Evolutionary conservation across 1,140 invertebrate species (phyloP).

Genomic region (Drosophila teissieri): DNA sequence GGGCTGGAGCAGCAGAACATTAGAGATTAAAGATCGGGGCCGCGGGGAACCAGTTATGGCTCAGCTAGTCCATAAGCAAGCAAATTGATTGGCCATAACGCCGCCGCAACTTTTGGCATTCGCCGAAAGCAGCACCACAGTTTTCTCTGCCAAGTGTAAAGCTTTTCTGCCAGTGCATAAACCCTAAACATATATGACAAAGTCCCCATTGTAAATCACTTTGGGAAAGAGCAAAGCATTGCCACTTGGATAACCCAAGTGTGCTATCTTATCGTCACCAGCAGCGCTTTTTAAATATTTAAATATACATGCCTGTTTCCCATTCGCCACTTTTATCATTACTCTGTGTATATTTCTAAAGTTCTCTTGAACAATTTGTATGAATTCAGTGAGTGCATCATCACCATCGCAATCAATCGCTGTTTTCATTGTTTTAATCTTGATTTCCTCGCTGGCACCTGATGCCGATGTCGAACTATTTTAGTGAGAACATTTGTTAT

Average conservation of each 20-base stretch:
- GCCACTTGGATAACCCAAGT: slow-evolving; percentile 1
- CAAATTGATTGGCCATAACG: slow-evolving; percentile 40
- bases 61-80: slow-evolving; percentile 20
- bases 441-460: background rate
- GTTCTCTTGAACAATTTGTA: background rate
- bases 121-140: background rate
- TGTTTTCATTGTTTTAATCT: slow-evolving; percentile 12
- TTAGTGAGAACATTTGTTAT: slow-evolving; percentile 56
- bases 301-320: background rate
- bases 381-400: slow-evolving; percentile 3
- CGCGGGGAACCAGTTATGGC: slow-evolving; percentile 25
- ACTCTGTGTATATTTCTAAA: background rate
- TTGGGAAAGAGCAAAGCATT: background rate
- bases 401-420: slow-evolving; percentile 4
- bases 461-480: slow-evolving; percentile 1
- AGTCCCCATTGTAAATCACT: slow-evolving; percentile 2
- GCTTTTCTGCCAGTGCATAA: background rate
- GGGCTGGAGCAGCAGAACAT: slow-evolving; percentile 3
- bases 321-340: background rate
- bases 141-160: background rate
- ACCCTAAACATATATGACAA: background rate
- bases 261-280: slow-evolving; percentile 5
- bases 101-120: slow-evolving; percentile 11
- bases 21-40: background rate
- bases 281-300: background rate